These are phyloP conservation scores for Pipistrellus pygmaeus DNA, from an alignment of 2,797 vertebrate genomes.

Conservation along the genomic window DNA sequence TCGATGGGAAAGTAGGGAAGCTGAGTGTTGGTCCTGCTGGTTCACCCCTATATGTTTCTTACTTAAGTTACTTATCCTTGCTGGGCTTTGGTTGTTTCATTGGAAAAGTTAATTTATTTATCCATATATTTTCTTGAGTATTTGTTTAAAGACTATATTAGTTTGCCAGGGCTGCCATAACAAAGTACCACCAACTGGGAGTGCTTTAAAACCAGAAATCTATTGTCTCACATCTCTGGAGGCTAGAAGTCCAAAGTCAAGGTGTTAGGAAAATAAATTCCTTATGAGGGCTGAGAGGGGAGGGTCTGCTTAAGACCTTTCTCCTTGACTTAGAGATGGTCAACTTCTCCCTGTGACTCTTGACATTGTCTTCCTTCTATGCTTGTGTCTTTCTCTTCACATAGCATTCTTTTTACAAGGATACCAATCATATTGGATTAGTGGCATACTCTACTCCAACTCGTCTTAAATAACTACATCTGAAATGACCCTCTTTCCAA, in stretches of 20 bases:
- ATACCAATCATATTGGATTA: not conserved
- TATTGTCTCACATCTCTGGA: not conserved
- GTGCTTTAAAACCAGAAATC: not conserved
- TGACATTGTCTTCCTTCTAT: not conserved
- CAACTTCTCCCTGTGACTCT: not conserved
- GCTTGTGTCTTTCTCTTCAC: not conserved
- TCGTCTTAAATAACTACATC: not conserved
- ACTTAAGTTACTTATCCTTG: not conserved
- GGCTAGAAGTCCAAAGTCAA: not conserved
- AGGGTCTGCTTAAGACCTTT: not conserved
- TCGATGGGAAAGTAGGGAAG: not conserved
- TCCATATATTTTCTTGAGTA: conserved; percentile 10
- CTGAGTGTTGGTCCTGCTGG: not conserved
- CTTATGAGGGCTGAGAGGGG: not conserved
- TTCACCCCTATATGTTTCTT: not conserved
- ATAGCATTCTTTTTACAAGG: not conserved
- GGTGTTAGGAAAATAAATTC: not conserved
- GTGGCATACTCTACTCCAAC: not conserved
- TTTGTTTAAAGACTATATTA: not conserved
- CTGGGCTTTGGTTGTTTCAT: not conserved
- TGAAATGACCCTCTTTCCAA: not conserved
- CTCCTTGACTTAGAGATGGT: not conserved
- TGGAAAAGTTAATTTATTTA: conserved; percentile 45
- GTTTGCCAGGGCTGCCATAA: conserved; percentile 2
- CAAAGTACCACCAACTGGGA: not conserved